Evolutionary conservation across 2,797 vertebrate genomes (phyloP).

Genomic region (Macroramphosus scolopax): DNA sequence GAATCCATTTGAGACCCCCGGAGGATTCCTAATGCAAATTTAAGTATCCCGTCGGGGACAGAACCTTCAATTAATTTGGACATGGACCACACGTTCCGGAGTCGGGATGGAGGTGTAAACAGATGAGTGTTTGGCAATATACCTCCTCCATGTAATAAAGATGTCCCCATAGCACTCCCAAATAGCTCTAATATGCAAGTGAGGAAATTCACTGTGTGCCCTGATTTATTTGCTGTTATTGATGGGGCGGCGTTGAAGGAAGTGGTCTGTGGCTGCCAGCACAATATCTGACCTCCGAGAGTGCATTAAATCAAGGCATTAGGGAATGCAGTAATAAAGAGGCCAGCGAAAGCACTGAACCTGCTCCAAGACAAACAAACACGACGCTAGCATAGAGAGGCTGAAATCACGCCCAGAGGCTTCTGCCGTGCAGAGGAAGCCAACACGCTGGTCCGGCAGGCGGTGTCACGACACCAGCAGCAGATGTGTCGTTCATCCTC

Average conservation of each 20-base stretch:
- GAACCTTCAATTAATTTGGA: slow-evolving; percentile 59
- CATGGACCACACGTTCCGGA: slow-evolving; percentile 44
- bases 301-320: slow-evolving; percentile 77
- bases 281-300: slow-evolving; percentile 76
- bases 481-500: neutral
- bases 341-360: slow-evolving; percentile 60
- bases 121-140: slow-evolving; percentile 45
- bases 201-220: slow-evolving; percentile 55
- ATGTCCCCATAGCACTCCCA: slow-evolving; percentile 49
- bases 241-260: slow-evolving; percentile 68
- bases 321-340: slow-evolving; percentile 71
- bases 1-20: slow-evolving; percentile 25
- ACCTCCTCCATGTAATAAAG: slow-evolving; percentile 63
- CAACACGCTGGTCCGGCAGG: slow-evolving; percentile 3
- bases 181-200: slow-evolving; percentile 62
- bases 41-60: slow-evolving; percentile 34
- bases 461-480: no score
- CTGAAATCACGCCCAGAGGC: slow-evolving; percentile 41
- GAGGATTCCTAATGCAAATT: slow-evolving; percentile 46
- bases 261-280: slow-evolving; percentile 70
- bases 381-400: slow-evolving; percentile 33
- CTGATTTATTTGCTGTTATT: slow-evolving; percentile 77
- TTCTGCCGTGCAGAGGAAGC: slow-evolving; percentile 7
- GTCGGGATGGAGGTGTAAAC: slow-evolving; percentile 48
- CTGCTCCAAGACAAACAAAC: slow-evolving; percentile 66